Percentiles rank a stretch among this genome's conserved stretches.
Conservation (phyloP, 2,113 vertebrate species). For the Microcebus tavaratra region DNA sequence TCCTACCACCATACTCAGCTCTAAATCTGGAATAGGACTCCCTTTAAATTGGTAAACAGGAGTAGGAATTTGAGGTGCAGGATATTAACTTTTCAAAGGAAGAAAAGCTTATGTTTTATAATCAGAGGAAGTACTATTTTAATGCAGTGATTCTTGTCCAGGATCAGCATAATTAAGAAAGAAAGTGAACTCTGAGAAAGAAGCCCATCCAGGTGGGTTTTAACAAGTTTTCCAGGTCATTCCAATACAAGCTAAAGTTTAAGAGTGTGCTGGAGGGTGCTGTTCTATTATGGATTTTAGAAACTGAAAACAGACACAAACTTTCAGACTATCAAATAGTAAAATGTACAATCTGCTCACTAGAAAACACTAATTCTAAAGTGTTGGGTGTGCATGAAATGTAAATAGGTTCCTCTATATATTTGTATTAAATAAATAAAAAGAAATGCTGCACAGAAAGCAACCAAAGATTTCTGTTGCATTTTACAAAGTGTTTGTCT, state of each 20-base stretch:
- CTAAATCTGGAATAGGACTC: background rate
- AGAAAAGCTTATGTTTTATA: background rate
- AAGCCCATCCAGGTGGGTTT: background rate
- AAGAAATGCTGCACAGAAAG: background rate
- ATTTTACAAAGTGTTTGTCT: background rate
- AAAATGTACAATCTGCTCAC: background rate
- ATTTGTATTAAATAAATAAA: background rate
- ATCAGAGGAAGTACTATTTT: background rate
- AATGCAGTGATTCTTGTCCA: background rate
- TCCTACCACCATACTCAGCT: background rate
- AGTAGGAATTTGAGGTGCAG: background rate
- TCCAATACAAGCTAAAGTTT: background rate
- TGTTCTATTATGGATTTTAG: background rate
- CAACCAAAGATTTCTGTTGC: background rate
- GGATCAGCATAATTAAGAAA: background rate
- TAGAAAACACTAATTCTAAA: conserved; percentile 10
- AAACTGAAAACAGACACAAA: background rate
- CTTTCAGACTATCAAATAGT: background rate
- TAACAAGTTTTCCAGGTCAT: background rate
- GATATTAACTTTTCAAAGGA: background rate
- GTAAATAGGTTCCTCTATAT: background rate
- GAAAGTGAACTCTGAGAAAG: background rate
- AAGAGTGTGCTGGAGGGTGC: background rate
- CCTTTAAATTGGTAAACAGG: background rate
- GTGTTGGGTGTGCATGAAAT: background rate